phyloP scores from a whole-genome alignment of 1,140 invertebrate species.

The Patella vulgata region DNA sequence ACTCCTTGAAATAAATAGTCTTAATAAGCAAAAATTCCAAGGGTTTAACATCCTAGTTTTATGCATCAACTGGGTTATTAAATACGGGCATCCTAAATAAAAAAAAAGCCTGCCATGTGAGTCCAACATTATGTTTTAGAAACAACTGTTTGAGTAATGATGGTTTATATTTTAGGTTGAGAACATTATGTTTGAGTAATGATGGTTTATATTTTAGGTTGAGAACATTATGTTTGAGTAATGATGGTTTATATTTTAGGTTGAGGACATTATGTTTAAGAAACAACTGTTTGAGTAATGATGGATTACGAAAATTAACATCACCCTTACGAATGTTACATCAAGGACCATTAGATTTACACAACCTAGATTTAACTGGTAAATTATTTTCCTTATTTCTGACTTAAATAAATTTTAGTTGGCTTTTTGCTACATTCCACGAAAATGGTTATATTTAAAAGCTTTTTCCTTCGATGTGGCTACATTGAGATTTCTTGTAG shows the following conservation, averaged over 20 bases:
- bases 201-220: too few species aligned
- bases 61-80: not conserved
- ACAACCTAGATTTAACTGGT: constrained; percentile 34
- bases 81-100: too few species aligned
- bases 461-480: too few species aligned
- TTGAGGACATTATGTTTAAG: constrained; percentile 19
- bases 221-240: too few species aligned
- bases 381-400: not conserved
- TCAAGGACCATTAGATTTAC: constrained; percentile 22
- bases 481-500: too few species aligned
- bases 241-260: constrained; percentile 17
- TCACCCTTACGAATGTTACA: constrained; percentile 30
- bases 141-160: too few species aligned
- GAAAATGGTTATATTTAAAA: too few species aligned
- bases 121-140: too few species aligned
- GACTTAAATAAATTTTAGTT: not conserved
- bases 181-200: too few species aligned
- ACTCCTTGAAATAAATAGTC: not conserved
- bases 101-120: too few species aligned
- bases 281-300: constrained; percentile 29
- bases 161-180: too few species aligned
- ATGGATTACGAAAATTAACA: constrained; percentile 30
- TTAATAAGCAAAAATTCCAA: not conserved
- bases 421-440: too few species aligned
- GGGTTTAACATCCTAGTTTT: not conserved